These are phyloP conservation scores for Micromesistius poutassou DNA, from an alignment of 2,797 vertebrate species.

Conservation along the genomic window DNA sequence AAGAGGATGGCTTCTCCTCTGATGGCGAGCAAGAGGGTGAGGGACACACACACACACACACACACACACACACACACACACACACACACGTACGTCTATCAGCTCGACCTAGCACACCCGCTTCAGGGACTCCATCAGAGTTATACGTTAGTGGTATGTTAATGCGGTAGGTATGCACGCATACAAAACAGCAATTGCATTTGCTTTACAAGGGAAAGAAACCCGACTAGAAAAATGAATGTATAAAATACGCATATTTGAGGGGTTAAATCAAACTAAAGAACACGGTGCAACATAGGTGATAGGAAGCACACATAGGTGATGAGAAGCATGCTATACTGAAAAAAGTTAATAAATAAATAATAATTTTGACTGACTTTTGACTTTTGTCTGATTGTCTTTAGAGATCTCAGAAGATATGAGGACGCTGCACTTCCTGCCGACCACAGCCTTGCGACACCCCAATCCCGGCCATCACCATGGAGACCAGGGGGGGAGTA, in stretches of 20 bases:
- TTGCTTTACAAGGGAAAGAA: too few relatives aligned
- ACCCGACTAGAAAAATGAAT: too few relatives aligned
- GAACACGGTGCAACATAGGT: not conserved
- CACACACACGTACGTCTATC: too few relatives aligned
- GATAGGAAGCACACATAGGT: not conserved
- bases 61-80: too few relatives aligned
- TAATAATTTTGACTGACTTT: not conserved
- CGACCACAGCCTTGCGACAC: not conserved
- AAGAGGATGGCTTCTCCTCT: constrained; percentile 60
- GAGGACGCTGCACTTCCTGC: not conserved
- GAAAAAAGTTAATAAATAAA: not conserved
- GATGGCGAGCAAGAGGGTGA: constrained; percentile 69
- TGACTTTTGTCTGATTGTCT: not conserved
- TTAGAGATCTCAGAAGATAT: not conserved
- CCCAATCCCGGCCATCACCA: not conserved
- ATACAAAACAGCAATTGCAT: too few relatives aligned
- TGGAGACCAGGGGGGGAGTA: constrained; percentile 36
- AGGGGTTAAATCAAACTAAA: not conserved
- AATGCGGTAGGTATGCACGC: too few relatives aligned
- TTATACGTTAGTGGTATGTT: too few relatives aligned
- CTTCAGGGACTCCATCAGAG: not conserved
- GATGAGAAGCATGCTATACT: not conserved
- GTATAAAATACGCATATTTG: too few relatives aligned
- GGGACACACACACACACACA: constrained; percentile 19
- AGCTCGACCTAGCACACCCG: not conserved